Conservation (phyloP, 2,113 vertebrate species). For the Cromileptes altivelis region DNA sequence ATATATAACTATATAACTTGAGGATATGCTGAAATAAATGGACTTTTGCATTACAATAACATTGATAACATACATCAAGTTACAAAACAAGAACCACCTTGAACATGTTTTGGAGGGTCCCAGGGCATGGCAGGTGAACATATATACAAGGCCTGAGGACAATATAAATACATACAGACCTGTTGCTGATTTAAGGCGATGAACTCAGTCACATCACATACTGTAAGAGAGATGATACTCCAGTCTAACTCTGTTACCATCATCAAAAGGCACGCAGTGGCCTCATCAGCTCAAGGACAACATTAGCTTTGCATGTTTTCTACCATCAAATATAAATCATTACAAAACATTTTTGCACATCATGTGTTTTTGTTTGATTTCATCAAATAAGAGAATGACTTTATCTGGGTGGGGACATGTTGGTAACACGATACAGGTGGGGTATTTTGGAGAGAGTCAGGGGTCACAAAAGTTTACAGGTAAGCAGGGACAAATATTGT, state of each 20-base stretch:
- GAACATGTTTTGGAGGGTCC: neutral
- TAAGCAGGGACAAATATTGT: neutral
- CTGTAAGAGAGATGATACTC: neutral
- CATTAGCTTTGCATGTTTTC: too few relatives aligned
- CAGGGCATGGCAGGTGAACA: neutral
- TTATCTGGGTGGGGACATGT: neutral
- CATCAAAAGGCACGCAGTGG: too few relatives aligned
- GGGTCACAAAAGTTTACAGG: constrained; percentile 22
- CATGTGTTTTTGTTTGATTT: too few relatives aligned
- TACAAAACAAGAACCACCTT: neutral
- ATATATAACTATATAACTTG: too few relatives aligned
- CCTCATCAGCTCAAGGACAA: too few relatives aligned
- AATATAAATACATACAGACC: neutral
- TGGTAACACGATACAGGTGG: neutral
- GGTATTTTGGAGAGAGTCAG: constrained; percentile 21
- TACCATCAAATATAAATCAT: too few relatives aligned
- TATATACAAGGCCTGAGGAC: neutral
- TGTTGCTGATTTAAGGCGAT: neutral
- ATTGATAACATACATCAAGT: neutral
- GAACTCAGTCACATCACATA: neutral
- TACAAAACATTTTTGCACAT: too few relatives aligned
- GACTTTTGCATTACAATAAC: too few relatives aligned
- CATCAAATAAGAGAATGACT: too few relatives aligned
- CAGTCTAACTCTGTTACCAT: neutral
- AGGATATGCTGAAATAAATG: too few relatives aligned